Conservation (phyloP, 1,140 invertebrate genomes). For the Listronotus bonariensis region DNA sequence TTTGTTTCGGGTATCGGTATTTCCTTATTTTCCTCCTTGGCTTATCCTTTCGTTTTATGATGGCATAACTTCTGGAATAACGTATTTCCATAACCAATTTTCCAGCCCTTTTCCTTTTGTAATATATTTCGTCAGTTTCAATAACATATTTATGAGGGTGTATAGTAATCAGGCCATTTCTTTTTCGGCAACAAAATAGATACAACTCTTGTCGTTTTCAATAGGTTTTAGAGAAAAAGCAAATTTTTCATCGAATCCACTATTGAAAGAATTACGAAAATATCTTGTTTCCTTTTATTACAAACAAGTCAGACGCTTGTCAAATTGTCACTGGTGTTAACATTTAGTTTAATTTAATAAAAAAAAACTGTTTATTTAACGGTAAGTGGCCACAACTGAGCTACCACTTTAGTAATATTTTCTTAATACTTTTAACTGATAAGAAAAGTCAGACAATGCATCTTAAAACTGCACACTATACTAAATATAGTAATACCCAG, state of each 20-base stretch:
- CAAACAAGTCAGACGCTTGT: too few relatives aligned
- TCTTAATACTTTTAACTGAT: too few relatives aligned
- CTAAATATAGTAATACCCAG: too few relatives aligned
- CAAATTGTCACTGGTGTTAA: too few relatives aligned
- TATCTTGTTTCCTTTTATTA: too few relatives aligned
- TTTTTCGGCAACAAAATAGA: constrained; percentile 24
- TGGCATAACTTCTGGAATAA: constrained; percentile 39
- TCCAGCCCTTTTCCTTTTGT: constrained; percentile 38
- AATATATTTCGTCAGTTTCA: constrained; percentile 39
- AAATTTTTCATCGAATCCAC: not conserved
- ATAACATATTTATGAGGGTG: constrained; percentile 39
- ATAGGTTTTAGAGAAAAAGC: constrained; percentile 5
- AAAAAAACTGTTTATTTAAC: too few relatives aligned
- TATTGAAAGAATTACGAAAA: not conserved
- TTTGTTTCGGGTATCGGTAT: constrained; percentile 37
- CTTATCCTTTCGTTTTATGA: constrained; percentile 39
- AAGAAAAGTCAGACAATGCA: too few relatives aligned
- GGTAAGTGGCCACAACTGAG: too few relatives aligned
- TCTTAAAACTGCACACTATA: too few relatives aligned
- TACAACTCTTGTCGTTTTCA: constrained; percentile 15
- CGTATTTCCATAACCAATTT: constrained; percentile 41
- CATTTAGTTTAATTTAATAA: too few relatives aligned
- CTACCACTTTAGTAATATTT: too few relatives aligned
- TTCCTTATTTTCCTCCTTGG: constrained; percentile 34
- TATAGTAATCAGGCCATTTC: constrained; percentile 32